Percentiles rank a stretch among this genome's conserved stretches.
These are phyloP conservation scores for Channa argus DNA, from an alignment of 2,113 vertebrate genomes.

Conservation along the genomic window DNA sequence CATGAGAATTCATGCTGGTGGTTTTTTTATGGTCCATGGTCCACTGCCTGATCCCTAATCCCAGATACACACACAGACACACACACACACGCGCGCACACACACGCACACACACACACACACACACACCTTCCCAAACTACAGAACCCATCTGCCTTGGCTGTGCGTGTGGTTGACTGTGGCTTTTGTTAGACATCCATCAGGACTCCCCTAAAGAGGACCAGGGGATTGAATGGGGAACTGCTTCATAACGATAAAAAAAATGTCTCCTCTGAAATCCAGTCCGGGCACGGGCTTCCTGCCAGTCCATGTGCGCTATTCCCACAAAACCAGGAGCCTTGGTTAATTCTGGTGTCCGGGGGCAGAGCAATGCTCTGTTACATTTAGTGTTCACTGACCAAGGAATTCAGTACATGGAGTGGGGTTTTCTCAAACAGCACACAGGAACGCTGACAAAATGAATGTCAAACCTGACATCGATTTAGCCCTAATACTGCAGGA, in stretches of 20 bases:
- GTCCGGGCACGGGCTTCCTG: conserved; percentile 39
- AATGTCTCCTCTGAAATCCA: conserved; percentile 53
- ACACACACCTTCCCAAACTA: conserved; percentile 42
- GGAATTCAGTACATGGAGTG: not conserved
- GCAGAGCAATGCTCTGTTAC: conserved; percentile 28
- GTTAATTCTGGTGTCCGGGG: conserved; percentile 29
- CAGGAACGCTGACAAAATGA: no score
- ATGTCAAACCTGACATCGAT: not conserved
- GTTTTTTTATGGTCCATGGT: conserved; percentile 58
- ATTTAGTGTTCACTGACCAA: conserved; percentile 2
- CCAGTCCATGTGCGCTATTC: conserved; percentile 57
- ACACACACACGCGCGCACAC: conserved; percentile 17
- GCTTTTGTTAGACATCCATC: conserved; percentile 55
- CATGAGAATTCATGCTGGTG: conserved; percentile 65
- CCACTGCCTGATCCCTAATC: conserved; percentile 56
- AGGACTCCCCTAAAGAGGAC: conserved; percentile 36
- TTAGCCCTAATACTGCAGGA: no score
- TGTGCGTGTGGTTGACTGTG: conserved; percentile 32
- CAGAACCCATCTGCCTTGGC: conserved; percentile 20
- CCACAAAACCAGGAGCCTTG: conserved; percentile 53
- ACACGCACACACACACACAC: conserved; percentile 15
- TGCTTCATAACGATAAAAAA: conserved; percentile 68
- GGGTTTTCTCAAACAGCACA: not conserved
- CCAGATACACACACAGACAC: conserved; percentile 27
- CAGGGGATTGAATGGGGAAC: conserved; percentile 26